phyloP scores from a whole-genome alignment of 2,113 vertebrate species.

The Callopanchax toddi region DNA sequence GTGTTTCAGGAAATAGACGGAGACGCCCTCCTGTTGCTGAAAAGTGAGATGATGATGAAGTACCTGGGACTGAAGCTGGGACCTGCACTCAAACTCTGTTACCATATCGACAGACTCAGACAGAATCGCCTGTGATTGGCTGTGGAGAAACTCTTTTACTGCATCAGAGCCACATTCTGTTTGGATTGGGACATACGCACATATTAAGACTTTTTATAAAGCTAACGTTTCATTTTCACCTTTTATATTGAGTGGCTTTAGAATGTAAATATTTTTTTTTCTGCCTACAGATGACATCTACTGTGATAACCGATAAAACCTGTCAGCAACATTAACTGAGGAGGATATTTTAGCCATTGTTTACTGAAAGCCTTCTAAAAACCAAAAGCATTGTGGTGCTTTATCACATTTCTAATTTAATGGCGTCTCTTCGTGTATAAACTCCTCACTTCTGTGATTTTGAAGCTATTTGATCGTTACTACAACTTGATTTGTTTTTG shows the following conservation, averaged over 20 bases:
- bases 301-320: constrained; percentile 14
- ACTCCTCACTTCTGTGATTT: too few species aligned
- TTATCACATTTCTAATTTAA: constrained; percentile 38
- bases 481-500: background rate
- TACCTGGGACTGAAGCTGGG: constrained; percentile 97
- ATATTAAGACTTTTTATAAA: constrained; percentile 13
- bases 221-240: constrained; percentile 9
- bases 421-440: too few species aligned
- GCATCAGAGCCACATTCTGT: constrained; percentile 16
- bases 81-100: constrained; percentile 94
- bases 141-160: constrained; percentile 7
- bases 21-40: constrained; percentile 91
- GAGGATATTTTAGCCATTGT: constrained; percentile 7
- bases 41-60: constrained; percentile 98
- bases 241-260: constrained; percentile 33
- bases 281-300: constrained; percentile 41
- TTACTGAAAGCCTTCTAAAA: constrained; percentile 1
- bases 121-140: constrained; percentile 86
- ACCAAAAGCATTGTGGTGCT: constrained; percentile 25
- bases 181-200: constrained; percentile 1
- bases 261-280: constrained; percentile 35
- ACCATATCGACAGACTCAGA: constrained; percentile 96
- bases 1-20: constrained; percentile 93
- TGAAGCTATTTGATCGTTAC: background rate
- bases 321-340: constrained; percentile 10